Evolutionary conservation across 2,113 vertebrate genomes (phyloP).

Genomic region (Tretioscincus oriximinensis): DNA sequence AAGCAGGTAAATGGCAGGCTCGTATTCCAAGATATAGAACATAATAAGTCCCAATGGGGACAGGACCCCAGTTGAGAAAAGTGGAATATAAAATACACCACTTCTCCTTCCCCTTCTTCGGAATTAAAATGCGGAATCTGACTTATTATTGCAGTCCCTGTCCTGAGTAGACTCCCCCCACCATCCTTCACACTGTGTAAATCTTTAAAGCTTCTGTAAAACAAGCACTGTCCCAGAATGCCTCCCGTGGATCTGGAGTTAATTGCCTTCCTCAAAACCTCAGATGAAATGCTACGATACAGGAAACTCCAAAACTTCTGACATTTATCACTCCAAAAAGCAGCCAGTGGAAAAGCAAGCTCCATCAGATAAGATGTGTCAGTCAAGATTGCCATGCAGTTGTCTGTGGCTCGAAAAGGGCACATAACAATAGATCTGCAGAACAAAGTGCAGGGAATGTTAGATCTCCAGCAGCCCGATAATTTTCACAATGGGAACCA

Average conservation of each 20-base stretch:
- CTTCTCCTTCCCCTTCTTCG: not conserved
- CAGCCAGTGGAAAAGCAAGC: constrained; percentile 47
- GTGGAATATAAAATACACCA: too few species aligned
- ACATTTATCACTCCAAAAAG: constrained; percentile 69
- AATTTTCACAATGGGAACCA: constrained; percentile 61
- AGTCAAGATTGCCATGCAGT: constrained; percentile 66
- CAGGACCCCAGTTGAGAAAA: too few species aligned
- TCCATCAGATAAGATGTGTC: constrained; percentile 68
- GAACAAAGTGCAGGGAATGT: constrained; percentile 46
- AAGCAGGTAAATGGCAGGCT: too few species aligned
- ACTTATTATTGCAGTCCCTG: constrained; percentile 13
- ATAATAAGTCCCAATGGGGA: too few species aligned
- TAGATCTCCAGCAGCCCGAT: constrained; percentile 52
- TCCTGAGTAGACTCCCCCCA: constrained; percentile 20
- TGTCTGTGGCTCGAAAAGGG: constrained; percentile 57
- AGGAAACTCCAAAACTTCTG: constrained; percentile 63
- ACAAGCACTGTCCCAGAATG: constrained; percentile 43
- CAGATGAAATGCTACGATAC: constrained; percentile 61
- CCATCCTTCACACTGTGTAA: constrained; percentile 27
- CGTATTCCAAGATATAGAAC: too few species aligned
- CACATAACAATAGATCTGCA: constrained; percentile 58
- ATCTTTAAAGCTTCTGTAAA: constrained; percentile 37
- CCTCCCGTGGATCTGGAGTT: constrained; percentile 50
- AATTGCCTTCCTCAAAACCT: constrained; percentile 66
- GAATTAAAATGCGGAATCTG: not conserved